These are phyloP conservation scores for Cosmia pyralina DNA, from an alignment of 2,888 invertebrate genomes.

Conservation along the genomic window DNA sequence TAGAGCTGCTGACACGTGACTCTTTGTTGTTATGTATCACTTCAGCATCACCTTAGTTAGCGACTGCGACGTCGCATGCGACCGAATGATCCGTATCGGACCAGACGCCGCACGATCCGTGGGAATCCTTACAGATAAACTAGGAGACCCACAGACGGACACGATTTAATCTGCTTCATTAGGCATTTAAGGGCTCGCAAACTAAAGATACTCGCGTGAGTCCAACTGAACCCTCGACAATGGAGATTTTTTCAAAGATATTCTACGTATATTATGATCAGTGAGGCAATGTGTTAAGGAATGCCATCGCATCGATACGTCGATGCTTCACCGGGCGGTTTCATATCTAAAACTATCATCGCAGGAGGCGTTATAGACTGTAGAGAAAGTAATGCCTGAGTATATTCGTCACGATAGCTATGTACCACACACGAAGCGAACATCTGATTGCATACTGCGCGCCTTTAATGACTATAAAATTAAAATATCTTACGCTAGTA, in stretches of 20 bases:
- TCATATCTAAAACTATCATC: slow-evolving; percentile 80
- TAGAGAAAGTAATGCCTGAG: slow-evolving; percentile 82
- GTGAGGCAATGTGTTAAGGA: slow-evolving; percentile 57
- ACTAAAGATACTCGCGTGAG: slow-evolving; percentile 73
- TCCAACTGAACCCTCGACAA: slow-evolving; percentile 60
- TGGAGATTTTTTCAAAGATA: slow-evolving; percentile 70
- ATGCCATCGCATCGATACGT: slow-evolving; percentile 70
- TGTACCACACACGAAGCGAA: slow-evolving; percentile 82
- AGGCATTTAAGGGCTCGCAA: slow-evolving; percentile 71
- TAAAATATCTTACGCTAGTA: slow-evolving; percentile 60
- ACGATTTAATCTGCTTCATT: slow-evolving; percentile 85
- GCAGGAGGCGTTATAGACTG: slow-evolving; percentile 79
- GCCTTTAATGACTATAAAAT: slow-evolving; percentile 60
- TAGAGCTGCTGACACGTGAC: slow-evolving; percentile 55
- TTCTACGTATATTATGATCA: slow-evolving; percentile 48
- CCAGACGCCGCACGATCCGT: slow-evolving; percentile 77
- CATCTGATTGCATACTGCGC: slow-evolving; percentile 71
- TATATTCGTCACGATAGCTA: slow-evolving; percentile 80
- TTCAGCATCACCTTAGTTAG: slow-evolving; percentile 62
- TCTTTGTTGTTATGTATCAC: slow-evolving; percentile 63
- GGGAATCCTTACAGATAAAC: slow-evolving; percentile 82
- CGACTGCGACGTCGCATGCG: slow-evolving; percentile 54
- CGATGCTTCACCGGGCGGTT: slow-evolving; percentile 69
- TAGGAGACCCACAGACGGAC: slow-evolving; percentile 74
- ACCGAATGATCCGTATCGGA: slow-evolving; percentile 75